Percentiles rank a stretch among this genome's conserved stretches.
phyloP scores from a whole-genome alignment of 2,113 vertebrate species.

The Pitta sordida region DNA sequence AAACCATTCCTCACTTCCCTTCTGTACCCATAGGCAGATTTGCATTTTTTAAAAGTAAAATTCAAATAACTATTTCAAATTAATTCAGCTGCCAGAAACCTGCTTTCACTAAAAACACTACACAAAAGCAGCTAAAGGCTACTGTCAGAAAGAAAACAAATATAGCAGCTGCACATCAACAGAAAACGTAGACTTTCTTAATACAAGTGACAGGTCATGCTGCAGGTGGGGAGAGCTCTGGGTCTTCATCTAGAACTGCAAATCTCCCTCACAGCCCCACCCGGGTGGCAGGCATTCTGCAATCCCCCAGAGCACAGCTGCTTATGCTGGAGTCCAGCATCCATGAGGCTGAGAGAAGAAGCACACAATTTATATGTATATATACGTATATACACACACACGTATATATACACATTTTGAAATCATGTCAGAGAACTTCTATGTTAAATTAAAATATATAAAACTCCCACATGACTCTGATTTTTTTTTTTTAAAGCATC shows the following conservation, averaged over 20 bases:
- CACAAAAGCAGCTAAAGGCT: not conserved
- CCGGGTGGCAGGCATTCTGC: not conserved
- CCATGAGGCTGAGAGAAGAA: not conserved
- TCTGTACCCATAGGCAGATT: not conserved
- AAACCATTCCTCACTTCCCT: not conserved
- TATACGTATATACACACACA: too few species aligned
- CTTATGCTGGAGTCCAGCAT: not conserved
- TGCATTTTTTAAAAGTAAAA: not conserved
- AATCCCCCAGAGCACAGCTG: fast-evolving
- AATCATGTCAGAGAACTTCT: not conserved
- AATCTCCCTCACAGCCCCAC: not conserved
- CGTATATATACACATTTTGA: fast-evolving
- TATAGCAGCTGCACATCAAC: not conserved
- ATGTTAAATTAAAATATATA: not conserved
- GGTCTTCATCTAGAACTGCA: not conserved
- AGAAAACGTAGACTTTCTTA: not conserved
- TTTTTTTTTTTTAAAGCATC: not conserved
- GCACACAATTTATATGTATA: too few species aligned
- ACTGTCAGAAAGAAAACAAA: not conserved
- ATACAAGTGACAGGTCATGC: not conserved
- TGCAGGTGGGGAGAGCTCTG: not conserved
- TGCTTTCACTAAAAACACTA: not conserved
- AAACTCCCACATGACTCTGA: not conserved
- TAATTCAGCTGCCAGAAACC: not conserved
- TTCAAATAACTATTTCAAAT: not conserved